phyloP scores from a whole-genome alignment of 1,140 invertebrate species.

The Dinothrombium tinctorium region DNA sequence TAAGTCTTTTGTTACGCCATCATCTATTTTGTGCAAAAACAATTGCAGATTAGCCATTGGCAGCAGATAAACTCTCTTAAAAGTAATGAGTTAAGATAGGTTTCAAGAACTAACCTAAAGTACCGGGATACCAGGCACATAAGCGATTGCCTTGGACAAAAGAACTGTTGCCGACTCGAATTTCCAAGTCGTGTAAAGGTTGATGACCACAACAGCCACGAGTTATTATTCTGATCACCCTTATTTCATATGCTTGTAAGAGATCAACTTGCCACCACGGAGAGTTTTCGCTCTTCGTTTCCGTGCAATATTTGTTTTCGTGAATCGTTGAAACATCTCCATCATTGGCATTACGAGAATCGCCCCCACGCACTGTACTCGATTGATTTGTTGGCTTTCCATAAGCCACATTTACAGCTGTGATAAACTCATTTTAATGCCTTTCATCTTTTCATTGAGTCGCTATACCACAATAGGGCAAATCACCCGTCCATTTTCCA shows the following conservation, averaged over 20 bases:
- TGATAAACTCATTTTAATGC: neutral
- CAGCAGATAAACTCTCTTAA: neutral
- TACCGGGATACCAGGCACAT: constrained; percentile 76
- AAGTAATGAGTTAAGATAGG: neutral
- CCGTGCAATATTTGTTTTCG: constrained; percentile 59
- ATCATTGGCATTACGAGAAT: constrained; percentile 56
- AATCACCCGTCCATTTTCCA: constrained; percentile 47
- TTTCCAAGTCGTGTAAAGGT: constrained; percentile 69
- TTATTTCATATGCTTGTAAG: constrained; percentile 50
- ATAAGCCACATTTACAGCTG: constrained; percentile 43
- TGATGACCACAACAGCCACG: constrained; percentile 64
- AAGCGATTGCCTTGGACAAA: constrained; percentile 56
- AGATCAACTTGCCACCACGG: constrained; percentile 80
- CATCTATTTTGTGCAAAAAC: constrained; percentile 31
- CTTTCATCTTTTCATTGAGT: neutral
- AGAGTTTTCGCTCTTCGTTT: constrained; percentile 59
- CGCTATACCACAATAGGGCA: constrained; percentile 56
- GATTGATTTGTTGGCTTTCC: constrained; percentile 69
- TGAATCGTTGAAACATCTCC: constrained; percentile 55
- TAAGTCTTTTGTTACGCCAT: constrained; percentile 69
- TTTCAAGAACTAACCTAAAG: constrained; percentile 35
- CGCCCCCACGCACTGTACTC: constrained; percentile 45
- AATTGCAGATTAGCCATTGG: constrained; percentile 5
- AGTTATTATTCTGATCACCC: constrained; percentile 57
- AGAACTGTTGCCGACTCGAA: constrained; percentile 69